Percentiles rank a stretch among this genome's conserved stretches.
Conservation (phyloP, 2,113 vertebrate genomes). For the Oncorhynchus keta region DNA sequence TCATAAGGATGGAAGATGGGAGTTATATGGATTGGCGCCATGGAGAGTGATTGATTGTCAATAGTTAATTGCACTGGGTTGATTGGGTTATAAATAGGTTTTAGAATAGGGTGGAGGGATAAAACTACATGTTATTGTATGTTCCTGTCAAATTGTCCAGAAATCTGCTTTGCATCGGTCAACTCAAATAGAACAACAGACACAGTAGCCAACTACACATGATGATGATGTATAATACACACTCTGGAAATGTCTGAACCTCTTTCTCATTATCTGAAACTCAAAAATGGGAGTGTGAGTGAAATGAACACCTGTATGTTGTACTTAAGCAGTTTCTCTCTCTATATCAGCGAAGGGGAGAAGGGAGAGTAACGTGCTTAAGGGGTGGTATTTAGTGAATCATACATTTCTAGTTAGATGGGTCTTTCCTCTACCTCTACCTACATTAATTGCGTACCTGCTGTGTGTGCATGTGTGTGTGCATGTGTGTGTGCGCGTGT, state of each 20-base stretch:
- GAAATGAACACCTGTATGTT: slow-evolving; percentile 67
- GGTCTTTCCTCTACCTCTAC: slow-evolving; percentile 2
- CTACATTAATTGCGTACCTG: slow-evolving; percentile 10
- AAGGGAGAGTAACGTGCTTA: too few relatives aligned
- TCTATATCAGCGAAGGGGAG: slow-evolving; percentile 48
- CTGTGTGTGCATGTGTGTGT: background rate
- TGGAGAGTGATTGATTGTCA: background rate
- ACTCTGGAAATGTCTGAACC: slow-evolving; percentile 74
- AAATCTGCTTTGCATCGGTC: too few relatives aligned
- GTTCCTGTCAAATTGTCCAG: too few relatives aligned
- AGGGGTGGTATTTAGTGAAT: slow-evolving; percentile 21
- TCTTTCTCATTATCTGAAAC: background rate
- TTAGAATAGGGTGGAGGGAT: slow-evolving; percentile 5
- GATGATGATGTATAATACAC: slow-evolving; percentile 60
- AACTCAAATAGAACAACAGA: background rate
- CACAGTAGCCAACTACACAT: slow-evolving; percentile 48
- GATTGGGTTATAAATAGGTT: slow-evolving; percentile 16
- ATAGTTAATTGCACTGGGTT: background rate
- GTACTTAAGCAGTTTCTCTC: slow-evolving; percentile 74
- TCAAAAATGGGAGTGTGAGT: slow-evolving; percentile 40
- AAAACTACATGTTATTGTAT: too few relatives aligned
- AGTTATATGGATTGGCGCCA: too few relatives aligned
- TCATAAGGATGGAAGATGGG: background rate
- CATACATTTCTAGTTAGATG: slow-evolving; percentile 13
- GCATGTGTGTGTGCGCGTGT: too few relatives aligned